Conservation (phyloP, 2,888 invertebrate species). For the Mythimna loreyi region DNA sequence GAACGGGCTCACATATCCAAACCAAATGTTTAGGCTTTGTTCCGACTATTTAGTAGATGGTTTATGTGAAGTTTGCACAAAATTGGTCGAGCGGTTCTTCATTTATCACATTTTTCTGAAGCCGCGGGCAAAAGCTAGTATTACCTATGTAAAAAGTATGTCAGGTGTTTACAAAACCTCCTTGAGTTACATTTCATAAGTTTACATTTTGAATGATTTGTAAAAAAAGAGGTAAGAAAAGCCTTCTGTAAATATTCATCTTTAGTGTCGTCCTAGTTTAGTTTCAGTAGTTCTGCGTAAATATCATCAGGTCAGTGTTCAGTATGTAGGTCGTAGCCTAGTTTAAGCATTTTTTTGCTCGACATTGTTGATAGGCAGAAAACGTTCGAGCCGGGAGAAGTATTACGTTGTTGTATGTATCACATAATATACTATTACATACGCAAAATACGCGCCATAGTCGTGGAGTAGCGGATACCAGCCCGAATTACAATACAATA, state of each 20-base stretch:
- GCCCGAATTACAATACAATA: too few species aligned
- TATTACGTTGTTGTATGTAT: constrained; percentile 11
- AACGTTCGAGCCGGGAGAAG: constrained; percentile 5
- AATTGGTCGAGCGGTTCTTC: too few species aligned
- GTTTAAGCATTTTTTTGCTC: constrained; percentile 54
- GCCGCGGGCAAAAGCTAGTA: too few species aligned
- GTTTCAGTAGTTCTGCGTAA: constrained; percentile 67
- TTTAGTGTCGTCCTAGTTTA: constrained; percentile 69
- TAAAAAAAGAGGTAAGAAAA: constrained; percentile 41
- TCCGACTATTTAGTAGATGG: too few species aligned
- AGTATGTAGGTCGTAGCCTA: constrained; percentile 73
- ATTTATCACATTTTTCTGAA: too few species aligned
- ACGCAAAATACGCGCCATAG: too few species aligned
- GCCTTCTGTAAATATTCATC: constrained; percentile 63
- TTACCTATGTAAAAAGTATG: background rate
- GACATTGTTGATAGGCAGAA: constrained; percentile 33
- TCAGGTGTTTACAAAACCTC: too few species aligned
- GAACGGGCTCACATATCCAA: too few species aligned
- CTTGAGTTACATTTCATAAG: constrained; percentile 17
- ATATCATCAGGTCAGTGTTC: constrained; percentile 77
- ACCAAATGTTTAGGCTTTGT: too few species aligned
- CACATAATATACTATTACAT: too few species aligned
- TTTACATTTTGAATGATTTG: constrained; percentile 21
- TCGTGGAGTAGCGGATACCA: too few species aligned
- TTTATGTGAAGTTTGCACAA: too few species aligned